phyloP scores from a whole-genome alignment of 2,113 vertebrate species.

The Todiramphus saurophagus region DNA sequence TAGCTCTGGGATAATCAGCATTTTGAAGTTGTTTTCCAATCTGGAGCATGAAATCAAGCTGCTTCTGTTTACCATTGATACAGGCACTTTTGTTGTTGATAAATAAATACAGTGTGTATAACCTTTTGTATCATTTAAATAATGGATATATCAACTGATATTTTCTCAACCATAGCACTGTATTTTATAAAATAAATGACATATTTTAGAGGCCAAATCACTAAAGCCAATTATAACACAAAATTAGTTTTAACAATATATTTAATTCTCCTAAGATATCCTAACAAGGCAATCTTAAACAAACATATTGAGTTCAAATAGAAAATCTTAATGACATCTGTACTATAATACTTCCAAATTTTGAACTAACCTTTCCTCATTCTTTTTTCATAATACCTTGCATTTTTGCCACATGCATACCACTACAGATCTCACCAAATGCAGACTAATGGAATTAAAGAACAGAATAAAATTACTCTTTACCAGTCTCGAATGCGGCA shows the following conservation, averaged over 20 bases:
- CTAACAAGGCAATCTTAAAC: background rate
- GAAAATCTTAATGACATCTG: background rate
- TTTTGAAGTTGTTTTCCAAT: constrained; percentile 53
- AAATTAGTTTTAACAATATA: background rate
- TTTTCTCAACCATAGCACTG: background rate
- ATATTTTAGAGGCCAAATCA: background rate
- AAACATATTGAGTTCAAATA: background rate
- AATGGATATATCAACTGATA: background rate
- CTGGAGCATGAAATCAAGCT: constrained; percentile 40
- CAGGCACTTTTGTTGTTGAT: constrained; percentile 29
- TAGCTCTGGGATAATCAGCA: constrained; percentile 33
- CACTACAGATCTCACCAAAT: background rate
- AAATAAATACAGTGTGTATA: background rate
- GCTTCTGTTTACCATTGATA: constrained; percentile 64
- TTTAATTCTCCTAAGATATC: background rate
- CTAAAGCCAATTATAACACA: background rate
- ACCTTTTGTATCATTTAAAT: constrained; percentile 3
- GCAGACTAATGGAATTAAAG: background rate
- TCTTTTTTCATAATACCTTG: background rate
- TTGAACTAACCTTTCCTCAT: background rate
- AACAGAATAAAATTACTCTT: background rate
- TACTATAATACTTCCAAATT: background rate
- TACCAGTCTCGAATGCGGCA: background rate
- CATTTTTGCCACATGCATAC: background rate
- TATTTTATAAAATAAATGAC: background rate